Evolutionary conservation across 2,888 invertebrate species (phyloP), one percentile per base, ranked within the genome.

Genomic region (Coleophora flavipennella): DNA sequence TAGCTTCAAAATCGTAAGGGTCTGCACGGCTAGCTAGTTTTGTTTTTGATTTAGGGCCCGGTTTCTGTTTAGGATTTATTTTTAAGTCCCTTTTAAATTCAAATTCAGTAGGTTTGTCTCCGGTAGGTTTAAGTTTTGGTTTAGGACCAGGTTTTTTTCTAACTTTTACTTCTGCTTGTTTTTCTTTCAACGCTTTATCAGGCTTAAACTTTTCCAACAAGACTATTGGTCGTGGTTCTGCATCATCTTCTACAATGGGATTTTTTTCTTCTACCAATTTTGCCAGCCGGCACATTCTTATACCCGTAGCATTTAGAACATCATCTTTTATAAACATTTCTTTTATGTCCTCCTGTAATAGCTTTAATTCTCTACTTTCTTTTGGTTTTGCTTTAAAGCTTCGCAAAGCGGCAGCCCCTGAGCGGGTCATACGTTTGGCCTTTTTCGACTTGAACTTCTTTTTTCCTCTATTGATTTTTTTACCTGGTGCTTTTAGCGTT

Each of bases 271-370:
- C 74, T 9, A 67, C 70, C 43, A 87, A 71, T 66, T 87, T 88
- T 26, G 87, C 78, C 39, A 88, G 59, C 35, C 89, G 86, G 58
- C 91, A 91, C 81, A 87, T 87, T 48, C 91, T 74, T 55, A 89
- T 86, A 9, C 90, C 91, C 2, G 88, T 88, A 10, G 89, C 86
- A 38, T 88, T 76, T 39, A 80, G 51, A 36, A 91, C 87, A 26
- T 87, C 90, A 47, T 90, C 86, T 48, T 86, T 84, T 39, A 90
- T 88, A 55, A 90, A 90, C 88, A 90, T 91, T 55, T 91, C 90
- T 51, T 89, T 87, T 32, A 91, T 88, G 50, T 91, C 90, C 45
- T 90, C 89, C 49, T 91, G 91, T 1, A 92, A 71, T 62, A 85
- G 81, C 53, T 89, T 86, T 35, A 92, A 59, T 54, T 91, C 91